These are phyloP conservation scores for Pyrgus malvae DNA, from an alignment of 2,888 invertebrate genomes.

Conservation along the genomic window DNA sequence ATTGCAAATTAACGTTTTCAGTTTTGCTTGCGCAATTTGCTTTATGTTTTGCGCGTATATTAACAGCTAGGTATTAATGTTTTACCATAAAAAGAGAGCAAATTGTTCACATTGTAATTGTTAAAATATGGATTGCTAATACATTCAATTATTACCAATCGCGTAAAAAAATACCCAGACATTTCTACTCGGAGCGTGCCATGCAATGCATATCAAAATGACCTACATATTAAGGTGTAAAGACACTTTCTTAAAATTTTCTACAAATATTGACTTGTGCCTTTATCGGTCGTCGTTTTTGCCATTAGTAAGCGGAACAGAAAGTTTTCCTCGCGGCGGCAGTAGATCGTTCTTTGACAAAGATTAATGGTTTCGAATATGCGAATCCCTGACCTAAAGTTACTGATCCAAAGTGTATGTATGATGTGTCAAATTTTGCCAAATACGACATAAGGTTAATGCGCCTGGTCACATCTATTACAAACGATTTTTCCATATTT, in stretches of 20 bases:
- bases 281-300: constrained; percentile 44
- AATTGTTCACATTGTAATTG: no score
- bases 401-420: neutral
- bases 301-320: constrained; percentile 39
- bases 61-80: neutral
- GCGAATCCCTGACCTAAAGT: constrained; percentile 9
- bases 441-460: neutral
- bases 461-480: neutral
- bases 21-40: constrained; percentile 46
- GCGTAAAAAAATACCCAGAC: no score
- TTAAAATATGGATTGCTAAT: no score
- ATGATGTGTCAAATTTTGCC: neutral
- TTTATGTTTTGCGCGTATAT: constrained; percentile 32
- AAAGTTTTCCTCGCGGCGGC: constrained; percentile 44
- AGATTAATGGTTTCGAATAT: constrained; percentile 1
- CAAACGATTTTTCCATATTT: neutral
- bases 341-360: constrained; percentile 4
- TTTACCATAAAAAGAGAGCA: no score
- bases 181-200: no score
- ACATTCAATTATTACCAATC: no score
- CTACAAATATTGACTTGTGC: constrained; percentile 56
- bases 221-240: constrained; percentile 26
- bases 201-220: neutral
- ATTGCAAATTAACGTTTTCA: constrained; percentile 57
- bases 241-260: constrained; percentile 51